phyloP scores from a whole-genome alignment of 1,140 invertebrate species.

The Leptinotarsa defecta region DNA sequence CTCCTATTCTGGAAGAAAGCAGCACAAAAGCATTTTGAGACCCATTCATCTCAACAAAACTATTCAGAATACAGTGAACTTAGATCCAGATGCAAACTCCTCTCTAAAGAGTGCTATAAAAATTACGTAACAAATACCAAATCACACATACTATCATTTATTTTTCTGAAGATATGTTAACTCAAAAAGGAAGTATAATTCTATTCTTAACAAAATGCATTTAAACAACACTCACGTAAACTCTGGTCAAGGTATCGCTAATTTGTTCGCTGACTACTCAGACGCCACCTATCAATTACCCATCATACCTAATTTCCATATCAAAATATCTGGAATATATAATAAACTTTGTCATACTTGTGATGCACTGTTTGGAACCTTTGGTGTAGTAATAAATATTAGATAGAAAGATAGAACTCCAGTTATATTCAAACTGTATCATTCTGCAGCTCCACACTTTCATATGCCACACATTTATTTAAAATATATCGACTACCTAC shows the following conservation, averaged over 20 bases:
- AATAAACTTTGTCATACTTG: no score
- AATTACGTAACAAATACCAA: neutral
- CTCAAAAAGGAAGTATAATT: neutral
- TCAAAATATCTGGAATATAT: no score
- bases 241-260: no score
- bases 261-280: no score
- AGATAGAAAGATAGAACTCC: neutral
- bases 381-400: neutral
- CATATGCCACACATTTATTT: no score
- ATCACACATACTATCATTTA: neutral
- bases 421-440: no score
- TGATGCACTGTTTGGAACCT: neutral
- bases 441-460: no score
- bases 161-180: neutral
- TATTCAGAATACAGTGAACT: neutral
- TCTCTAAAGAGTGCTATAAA: neutral
- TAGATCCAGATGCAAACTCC: neutral
- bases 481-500: no score
- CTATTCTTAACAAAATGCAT: conserved; percentile 10
- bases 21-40: neutral
- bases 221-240: neutral
- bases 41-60: neutral
- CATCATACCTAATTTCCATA: no score
- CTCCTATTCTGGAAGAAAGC: neutral
- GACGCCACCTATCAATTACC: no score